These are phyloP conservation scores for Cyclargus thomasi DNA, from an alignment of 1,140 invertebrate genomes.

Conservation along the genomic window DNA sequence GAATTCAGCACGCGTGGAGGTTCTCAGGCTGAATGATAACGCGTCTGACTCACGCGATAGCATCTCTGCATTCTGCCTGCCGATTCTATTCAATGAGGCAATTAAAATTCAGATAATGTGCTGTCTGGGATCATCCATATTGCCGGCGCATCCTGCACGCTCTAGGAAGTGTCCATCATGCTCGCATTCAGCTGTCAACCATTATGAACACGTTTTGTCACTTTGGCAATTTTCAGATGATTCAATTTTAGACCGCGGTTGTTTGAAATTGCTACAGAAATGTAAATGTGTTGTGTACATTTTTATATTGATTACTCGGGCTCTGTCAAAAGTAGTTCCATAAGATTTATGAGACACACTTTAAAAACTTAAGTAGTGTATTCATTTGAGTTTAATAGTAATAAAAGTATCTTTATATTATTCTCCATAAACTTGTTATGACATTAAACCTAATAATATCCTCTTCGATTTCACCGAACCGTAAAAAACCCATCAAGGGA, in stretches of 20 bases:
- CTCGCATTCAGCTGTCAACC: constrained; percentile 6
- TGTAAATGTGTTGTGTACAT: too few species aligned
- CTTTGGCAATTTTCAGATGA: neutral
- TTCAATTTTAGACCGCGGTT: neutral
- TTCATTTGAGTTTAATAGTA: neutral
- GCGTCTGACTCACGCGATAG: constrained; percentile 53
- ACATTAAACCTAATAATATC: neutral
- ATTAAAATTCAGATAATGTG: constrained; percentile 66
- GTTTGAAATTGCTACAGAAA: neutral
- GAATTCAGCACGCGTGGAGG: constrained; percentile 12
- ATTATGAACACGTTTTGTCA: neutral
- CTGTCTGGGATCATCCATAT: constrained; percentile 67
- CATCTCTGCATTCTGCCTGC: constrained; percentile 52
- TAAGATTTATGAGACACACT: neutral
- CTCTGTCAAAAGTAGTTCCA: neutral
- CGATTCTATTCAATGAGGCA: constrained; percentile 59
- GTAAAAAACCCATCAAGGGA: neutral
- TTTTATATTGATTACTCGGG: too few species aligned
- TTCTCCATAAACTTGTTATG: neutral
- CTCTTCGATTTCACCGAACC: neutral
- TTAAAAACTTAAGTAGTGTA: neutral
- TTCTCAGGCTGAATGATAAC: constrained; percentile 13
- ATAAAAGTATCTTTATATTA: neutral
- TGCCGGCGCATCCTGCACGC: constrained; percentile 63
- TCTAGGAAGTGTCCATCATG: constrained; percentile 60